These are phyloP conservation scores for Antennarius striatus DNA, from an alignment of 2,113 vertebrate genomes.

Conservation along the genomic window DNA sequence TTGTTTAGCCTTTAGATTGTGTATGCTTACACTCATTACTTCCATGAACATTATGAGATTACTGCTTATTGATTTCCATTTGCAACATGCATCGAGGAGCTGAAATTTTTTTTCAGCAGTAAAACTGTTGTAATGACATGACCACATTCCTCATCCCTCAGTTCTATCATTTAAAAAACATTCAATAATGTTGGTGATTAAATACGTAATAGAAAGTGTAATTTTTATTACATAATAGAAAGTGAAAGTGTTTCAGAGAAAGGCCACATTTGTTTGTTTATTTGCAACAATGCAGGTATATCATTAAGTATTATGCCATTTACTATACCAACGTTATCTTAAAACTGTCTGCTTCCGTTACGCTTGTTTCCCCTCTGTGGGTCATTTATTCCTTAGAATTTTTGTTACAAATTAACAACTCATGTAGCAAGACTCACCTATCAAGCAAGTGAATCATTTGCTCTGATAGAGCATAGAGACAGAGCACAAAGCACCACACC, in stretches of 20 bases:
- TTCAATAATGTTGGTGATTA: not conserved
- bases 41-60: not conserved
- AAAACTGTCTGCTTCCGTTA: not conserved
- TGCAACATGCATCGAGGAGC: not conserved
- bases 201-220: slow-evolving; percentile 2
- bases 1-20: not conserved
- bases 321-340: too few species aligned
- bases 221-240: not conserved
- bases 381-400: not conserved
- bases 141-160: not conserved
- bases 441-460: not conserved
- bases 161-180: not conserved
- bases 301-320: too few species aligned
- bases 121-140: slow-evolving; percentile 12
- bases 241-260: too few species aligned
- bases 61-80: slow-evolving; percentile 2
- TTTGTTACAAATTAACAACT: not conserved
- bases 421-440: not conserved
- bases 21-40: not conserved
- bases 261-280: too few species aligned
- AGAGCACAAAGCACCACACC: too few species aligned
- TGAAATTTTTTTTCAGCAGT: slow-evolving; percentile 10
- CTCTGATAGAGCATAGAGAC: not conserved
- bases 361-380: not conserved
- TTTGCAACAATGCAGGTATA: too few species aligned